phyloP scores from a whole-genome alignment of 2,888 invertebrate genomes.

The Himalopsyche anomala region DNA sequence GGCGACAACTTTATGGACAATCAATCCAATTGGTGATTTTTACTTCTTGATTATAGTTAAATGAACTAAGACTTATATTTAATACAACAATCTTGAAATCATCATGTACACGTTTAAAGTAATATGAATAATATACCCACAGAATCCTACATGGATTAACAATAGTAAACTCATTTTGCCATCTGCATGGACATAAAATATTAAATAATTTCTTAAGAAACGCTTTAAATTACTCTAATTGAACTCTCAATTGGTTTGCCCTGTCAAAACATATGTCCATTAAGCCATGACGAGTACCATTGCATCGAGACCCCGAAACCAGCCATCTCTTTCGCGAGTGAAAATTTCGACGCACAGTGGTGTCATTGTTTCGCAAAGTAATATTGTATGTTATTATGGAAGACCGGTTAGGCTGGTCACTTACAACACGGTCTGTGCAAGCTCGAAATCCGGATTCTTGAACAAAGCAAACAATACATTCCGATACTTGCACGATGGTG shows the following conservation, averaged over 20 bases:
- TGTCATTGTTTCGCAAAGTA: neutral
- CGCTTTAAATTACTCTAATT: neutral
- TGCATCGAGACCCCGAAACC: neutral
- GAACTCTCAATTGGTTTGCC: constrained; percentile 3
- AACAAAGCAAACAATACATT: neutral
- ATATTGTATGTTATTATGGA: neutral
- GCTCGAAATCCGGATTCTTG: constrained; percentile 12
- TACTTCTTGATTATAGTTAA: too few relatives aligned
- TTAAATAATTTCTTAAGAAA: neutral
- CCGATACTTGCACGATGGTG: too few relatives aligned
- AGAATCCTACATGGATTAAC: too few relatives aligned
- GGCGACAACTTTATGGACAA: too few relatives aligned
- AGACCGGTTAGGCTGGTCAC: constrained; percentile 3
- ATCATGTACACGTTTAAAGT: too few relatives aligned
- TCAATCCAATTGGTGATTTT: too few relatives aligned
- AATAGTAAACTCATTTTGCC: too few relatives aligned
- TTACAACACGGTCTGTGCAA: constrained; percentile 22
- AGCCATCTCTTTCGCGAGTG: neutral
- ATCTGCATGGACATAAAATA: neutral
- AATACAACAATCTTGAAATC: too few relatives aligned
- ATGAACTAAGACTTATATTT: too few relatives aligned
- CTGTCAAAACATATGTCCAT: constrained; percentile 30
- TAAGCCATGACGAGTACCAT: neutral
- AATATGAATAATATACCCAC: too few relatives aligned
- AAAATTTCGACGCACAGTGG: constrained; percentile 2